These are phyloP conservation scores for Germaria angustata DNA, from an alignment of 2,888 invertebrate species.

Conservation along the genomic window DNA sequence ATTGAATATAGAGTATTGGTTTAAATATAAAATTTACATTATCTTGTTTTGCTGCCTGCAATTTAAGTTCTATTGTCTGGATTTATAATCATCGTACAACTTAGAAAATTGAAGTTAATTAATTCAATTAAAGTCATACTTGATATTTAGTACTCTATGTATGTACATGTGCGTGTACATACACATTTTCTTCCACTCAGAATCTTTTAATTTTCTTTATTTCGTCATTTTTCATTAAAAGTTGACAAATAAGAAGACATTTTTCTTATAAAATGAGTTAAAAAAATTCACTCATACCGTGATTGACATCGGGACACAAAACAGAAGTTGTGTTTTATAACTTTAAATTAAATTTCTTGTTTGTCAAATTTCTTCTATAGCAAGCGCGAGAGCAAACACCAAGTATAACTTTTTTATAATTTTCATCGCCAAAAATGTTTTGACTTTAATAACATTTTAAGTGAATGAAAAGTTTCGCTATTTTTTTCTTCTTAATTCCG, in stretches of 20 bases:
- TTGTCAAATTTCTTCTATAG: slow-evolving; percentile 25
- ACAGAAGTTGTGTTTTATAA: slow-evolving; percentile 40
- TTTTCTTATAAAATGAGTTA: slow-evolving; percentile 31
- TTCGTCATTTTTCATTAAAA: slow-evolving; percentile 12
- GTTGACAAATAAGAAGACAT: slow-evolving; percentile 9
- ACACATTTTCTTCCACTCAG: not conserved
- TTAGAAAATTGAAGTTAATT: too few relatives aligned
- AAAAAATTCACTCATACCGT: not conserved
- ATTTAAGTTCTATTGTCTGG: too few relatives aligned
- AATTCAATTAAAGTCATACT: slow-evolving; percentile 12
- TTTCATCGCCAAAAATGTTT: slow-evolving; percentile 15
- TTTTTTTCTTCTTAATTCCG: not conserved
- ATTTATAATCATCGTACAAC: too few relatives aligned
- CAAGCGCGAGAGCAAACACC: not conserved
- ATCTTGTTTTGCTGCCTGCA: too few relatives aligned
- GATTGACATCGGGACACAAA: not conserved
- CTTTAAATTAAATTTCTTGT: slow-evolving; percentile 60
- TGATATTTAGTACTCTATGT: not conserved
- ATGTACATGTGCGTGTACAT: not conserved
- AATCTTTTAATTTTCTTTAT: not conserved
- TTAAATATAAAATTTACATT: too few relatives aligned
- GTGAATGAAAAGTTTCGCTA: not conserved
- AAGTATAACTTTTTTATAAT: not conserved
- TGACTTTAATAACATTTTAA: slow-evolving; percentile 39
- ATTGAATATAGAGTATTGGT: too few relatives aligned